Base-by-base conservation (phyloP, 2,797 vertebrate species). In the Galagoides demidoff region DNA sequence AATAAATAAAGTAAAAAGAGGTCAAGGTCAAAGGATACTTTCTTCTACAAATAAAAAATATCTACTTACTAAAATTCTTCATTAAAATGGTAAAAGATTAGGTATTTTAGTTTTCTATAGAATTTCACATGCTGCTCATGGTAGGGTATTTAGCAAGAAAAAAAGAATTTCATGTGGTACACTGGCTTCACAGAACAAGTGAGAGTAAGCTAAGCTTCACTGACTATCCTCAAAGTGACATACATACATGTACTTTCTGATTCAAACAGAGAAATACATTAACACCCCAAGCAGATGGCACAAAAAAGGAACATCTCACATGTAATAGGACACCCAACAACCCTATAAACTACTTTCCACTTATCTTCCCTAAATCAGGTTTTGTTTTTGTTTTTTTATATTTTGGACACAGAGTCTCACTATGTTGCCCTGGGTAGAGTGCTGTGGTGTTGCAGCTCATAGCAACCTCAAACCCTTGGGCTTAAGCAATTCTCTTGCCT, bases 11-110 rank as follows among this genome's bases (percentile, higher is more conserved):
- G 23, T 59, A 43, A 94, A 68, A 91, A 34, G 74, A 73, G 59
- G 57, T 43, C 39, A 85, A 89, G 55, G 71, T 78, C 37, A 89
- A 85, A 89, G 37, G 23, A 45, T 27, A 84, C 39, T 64, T 68
- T 82, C 71, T 84, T 63, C 39, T 55, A 31, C 82, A 59, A 77
- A 90, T 90, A 95, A 82, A 68, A 70, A 86, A 39, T 31, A 63
- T 70, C 77, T 79, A 74, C 43, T 77, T 88, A 78, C 2, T 19
- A 63, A 61, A 61, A 61, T 82, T 82, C 37, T 63, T 61, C 37
- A 82, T 43, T 43, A 39, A 39, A 39, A 43, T 29, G 16, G 20
- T 61, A 7, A 92, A 85, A 94, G 34, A 43, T 39, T 39, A 27
- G 1, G 45, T 81, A n/a, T 59, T 77, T 77, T 68, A 85, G 49